A percentile compares a stretch with the other conserved stretches of the same genome.
phyloP scores from a whole-genome alignment of 37 sponge, comb jelly and placozoan genomes.

The Amphimedon queenslandica region DNA sequence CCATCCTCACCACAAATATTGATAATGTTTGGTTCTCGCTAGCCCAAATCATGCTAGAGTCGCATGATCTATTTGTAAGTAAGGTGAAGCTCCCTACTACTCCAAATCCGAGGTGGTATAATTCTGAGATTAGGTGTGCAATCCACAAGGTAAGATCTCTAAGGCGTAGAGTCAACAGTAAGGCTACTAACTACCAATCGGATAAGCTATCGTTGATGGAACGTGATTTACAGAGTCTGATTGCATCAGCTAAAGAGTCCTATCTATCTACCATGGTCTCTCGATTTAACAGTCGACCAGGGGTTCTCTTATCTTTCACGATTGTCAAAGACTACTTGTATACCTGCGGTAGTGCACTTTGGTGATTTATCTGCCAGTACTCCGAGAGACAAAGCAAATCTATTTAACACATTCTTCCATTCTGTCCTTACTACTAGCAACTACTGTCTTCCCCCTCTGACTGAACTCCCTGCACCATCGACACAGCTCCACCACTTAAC shows the following conservation, averaged over 20 bases:
- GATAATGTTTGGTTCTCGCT: too few relatives aligned
- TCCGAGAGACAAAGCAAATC: not conserved
- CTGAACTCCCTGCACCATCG: not conserved
- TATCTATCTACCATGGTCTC: not conserved
- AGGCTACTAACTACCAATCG: too few relatives aligned
- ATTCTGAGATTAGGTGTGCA: too few relatives aligned
- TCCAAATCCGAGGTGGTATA: too few relatives aligned
- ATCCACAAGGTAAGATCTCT: too few relatives aligned
- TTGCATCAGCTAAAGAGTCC: not conserved
- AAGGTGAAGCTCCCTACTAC: too few relatives aligned
- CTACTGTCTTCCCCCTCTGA: not conserved
- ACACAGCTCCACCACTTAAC: too few relatives aligned
- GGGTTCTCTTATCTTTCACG: not conserved
- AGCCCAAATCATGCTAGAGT: too few relatives aligned
- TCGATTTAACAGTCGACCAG: not conserved
- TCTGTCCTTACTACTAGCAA: not conserved
- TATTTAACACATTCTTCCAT: not conserved
- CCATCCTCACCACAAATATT: too few relatives aligned
- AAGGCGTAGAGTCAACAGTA: too few relatives aligned
- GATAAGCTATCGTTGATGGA: not conserved
- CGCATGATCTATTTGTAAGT: too few relatives aligned
- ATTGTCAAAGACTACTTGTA: not conserved
- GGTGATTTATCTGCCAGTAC: not conserved
- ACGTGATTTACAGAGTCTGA: not conserved
- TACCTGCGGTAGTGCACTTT: not conserved